These are phyloP conservation scores for Oncorhynchus mykiss DNA, from an alignment of 2,113 vertebrate species.

Conservation along the genomic window DNA sequence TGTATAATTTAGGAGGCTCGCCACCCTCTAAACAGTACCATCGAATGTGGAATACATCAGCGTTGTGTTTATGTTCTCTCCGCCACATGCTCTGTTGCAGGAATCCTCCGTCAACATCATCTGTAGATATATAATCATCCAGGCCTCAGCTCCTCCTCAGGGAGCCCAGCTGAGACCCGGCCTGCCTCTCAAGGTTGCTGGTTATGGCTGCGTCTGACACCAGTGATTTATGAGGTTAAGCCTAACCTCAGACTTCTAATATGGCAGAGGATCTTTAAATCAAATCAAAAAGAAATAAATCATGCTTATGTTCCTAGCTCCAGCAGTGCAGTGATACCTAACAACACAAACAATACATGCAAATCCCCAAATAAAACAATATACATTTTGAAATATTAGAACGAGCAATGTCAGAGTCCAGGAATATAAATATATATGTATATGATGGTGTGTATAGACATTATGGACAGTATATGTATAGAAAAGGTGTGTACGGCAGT, in stretches of 20 bases:
- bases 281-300: too few species aligned
- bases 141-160: constrained; percentile 62
- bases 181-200: constrained; percentile 51
- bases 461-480: too few species aligned
- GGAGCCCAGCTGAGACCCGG: constrained; percentile 66
- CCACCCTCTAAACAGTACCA: constrained; percentile 30
- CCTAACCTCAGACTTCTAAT: constrained; percentile 46
- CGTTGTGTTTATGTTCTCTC: constrained; percentile 40
- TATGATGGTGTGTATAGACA: too few species aligned
- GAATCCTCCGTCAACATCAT: constrained; percentile 67
- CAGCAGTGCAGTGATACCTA: too few species aligned
- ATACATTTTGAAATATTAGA: too few species aligned
- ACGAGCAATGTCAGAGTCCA: too few species aligned
- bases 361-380: too few species aligned
- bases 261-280: constrained; percentile 33
- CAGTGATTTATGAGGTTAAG: constrained; percentile 64
- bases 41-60: constrained; percentile 43
- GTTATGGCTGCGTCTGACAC: constrained; percentile 54
- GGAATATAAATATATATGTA: too few species aligned
- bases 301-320: too few species aligned
- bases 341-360: too few species aligned
- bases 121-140: constrained; percentile 70
- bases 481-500: too few species aligned
- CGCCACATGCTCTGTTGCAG: constrained; percentile 13
- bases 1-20: constrained; percentile 31